Evolutionary conservation across 2,113 vertebrate species (phyloP), one percentile per base, ranked within the genome.

Genomic region (Callipepla squamata): DNA sequence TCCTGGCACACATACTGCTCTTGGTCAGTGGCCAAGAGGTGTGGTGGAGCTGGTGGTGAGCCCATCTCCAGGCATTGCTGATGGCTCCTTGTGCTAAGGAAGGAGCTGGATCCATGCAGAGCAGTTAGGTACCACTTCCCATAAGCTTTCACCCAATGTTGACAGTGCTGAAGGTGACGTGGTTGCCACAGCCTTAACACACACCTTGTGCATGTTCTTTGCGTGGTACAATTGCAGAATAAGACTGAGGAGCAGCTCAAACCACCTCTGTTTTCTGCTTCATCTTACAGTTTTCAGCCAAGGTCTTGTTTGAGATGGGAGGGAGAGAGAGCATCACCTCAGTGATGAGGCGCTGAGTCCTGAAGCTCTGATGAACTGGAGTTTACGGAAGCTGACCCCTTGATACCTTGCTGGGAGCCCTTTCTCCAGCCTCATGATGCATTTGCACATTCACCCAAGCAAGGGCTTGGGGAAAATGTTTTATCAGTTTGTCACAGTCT

Each of bases 401-500:
- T 65, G 67, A 26, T 0, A 0, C 40, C 32, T 65, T 0, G 0
- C n/a, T 53, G 63, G 40, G 34, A 66, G 40, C 34, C 38, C 44
- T 67, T 91, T 76, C 73, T 61, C 58, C 67, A 34, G 61, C 45
- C 38, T 89, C 40, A 18, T 0, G 0, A 20, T 51, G 45, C 0
- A 2, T 88, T 81, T 14, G 1, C 73, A 23, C n/a, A 7, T 80
- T 84, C 69, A 80, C 70, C 40, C 5, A 4, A 80, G 91, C 15
- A 86, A 88, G 72, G 61, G 4, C 63, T 85, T 2, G 1, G 44
- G 14, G n/a, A 40, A 38, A 83, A 55, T 22, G 28, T 87, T 95
- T 92, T 92, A 89, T 96, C 74, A 42, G 67, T 90, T 92, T 94
- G 91, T 95, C 87, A 93, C 76, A 80, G 77, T 86, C 69, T 80